Conservation (phyloP, 2,113 vertebrate genomes). For the Sinocyclocheilus grahami region DNA sequence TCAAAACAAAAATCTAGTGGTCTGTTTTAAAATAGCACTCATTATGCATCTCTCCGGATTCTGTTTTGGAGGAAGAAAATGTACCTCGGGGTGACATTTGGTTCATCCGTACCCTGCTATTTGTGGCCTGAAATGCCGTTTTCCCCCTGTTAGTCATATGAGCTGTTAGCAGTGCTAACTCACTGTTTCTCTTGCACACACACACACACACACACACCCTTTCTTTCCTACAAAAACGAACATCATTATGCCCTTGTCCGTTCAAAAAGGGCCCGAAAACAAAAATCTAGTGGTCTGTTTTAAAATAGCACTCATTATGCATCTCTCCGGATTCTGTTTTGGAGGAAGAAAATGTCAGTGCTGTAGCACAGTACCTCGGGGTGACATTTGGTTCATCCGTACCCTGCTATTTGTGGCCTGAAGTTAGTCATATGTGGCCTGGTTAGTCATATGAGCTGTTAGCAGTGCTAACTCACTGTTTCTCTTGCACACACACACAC, state of each 20-base stretch:
- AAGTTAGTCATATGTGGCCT: too few relatives aligned
- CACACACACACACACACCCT: not conserved
- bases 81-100: conserved; percentile 53
- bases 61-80: conserved; percentile 52
- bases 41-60: conserved; percentile 45
- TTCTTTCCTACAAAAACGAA: not conserved
- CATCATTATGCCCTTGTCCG: not conserved
- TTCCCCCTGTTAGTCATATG: conserved; percentile 57
- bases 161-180: conserved; percentile 14
- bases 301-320: conserved; percentile 56
- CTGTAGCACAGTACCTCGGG: too few relatives aligned
- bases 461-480: conserved; percentile 32
- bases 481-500: not conserved
- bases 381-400: conserved; percentile 57
- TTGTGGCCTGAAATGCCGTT: conserved; percentile 62
- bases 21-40: conserved; percentile 58
- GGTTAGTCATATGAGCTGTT: conserved; percentile 53
- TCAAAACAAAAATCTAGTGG: conserved; percentile 50
- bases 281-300: conserved; percentile 54
- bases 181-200: not conserved
- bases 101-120: conserved; percentile 59
- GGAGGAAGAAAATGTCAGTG: conserved; percentile 44
- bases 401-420: conserved; percentile 64
- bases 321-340: conserved; percentile 52
- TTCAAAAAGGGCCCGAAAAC: too few relatives aligned